phyloP scores from a whole-genome alignment of 2,113 vertebrate genomes.

The Nanger granti region DNA sequence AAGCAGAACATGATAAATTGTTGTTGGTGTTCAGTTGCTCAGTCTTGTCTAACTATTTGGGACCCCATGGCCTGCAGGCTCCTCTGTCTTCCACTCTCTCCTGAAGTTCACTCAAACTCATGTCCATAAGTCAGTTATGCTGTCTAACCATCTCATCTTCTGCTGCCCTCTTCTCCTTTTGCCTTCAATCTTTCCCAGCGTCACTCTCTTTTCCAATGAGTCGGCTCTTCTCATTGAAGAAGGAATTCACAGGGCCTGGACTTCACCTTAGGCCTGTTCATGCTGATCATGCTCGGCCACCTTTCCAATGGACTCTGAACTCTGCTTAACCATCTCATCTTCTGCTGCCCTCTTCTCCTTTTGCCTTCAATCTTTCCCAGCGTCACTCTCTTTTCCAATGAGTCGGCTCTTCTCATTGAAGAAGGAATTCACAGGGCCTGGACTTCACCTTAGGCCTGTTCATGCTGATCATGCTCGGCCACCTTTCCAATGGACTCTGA shows the following conservation, averaged over 20 bases:
- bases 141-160: not conserved
- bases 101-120: not conserved
- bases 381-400: not conserved
- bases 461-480: too few species aligned
- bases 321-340: not conserved
- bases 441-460: too few species aligned
- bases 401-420: not conserved
- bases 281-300: too few species aligned
- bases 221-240: not conserved
- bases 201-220: not conserved
- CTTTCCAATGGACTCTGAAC: too few species aligned
- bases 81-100: not conserved
- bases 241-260: too few species aligned
- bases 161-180: not conserved
- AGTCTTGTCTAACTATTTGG: not conserved
- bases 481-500: too few species aligned
- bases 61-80: not conserved
- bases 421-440: too few species aligned
- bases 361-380: not conserved
- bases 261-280: too few species aligned
- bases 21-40: not conserved
- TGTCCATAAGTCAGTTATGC: not conserved
- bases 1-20: not conserved
- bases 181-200: not conserved
- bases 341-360: not conserved